Percentiles rank a stretch among this genome's conserved stretches.
phyloP scores from a whole-genome alignment of 2,113 vertebrate species.

The Psittacula cyanocephala region DNA sequence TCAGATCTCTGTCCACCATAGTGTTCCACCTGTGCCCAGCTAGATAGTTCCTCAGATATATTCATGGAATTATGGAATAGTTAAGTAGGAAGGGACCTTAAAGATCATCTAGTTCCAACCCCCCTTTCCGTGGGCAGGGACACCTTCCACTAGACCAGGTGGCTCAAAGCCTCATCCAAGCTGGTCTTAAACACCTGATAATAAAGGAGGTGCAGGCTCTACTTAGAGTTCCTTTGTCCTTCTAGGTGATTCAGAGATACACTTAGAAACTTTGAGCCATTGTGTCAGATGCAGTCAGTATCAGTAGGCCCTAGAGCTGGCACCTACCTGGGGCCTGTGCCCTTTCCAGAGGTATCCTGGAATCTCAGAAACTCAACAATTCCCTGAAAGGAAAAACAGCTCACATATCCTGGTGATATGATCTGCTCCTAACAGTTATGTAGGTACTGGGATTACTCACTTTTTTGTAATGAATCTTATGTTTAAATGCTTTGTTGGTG shows the following conservation, averaged over 20 bases:
- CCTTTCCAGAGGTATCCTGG: background rate
- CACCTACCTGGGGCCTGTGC: fast-evolving
- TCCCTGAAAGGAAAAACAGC: background rate
- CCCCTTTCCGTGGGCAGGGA: too few relatives aligned
- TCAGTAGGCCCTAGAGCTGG: background rate
- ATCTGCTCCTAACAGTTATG: background rate
- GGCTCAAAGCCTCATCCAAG: background rate
- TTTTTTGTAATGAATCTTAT: background rate
- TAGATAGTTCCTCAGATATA: background rate
- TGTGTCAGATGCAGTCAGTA: fast-evolving
- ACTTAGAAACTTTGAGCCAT: background rate
- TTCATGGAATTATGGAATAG: background rate
- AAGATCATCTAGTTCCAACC: too few relatives aligned
- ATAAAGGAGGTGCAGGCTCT: background rate
- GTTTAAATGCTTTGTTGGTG: background rate
- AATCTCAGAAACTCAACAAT: background rate
- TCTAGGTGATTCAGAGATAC: background rate
- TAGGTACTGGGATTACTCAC: background rate
- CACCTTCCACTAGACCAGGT: too few relatives aligned
- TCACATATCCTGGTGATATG: background rate
- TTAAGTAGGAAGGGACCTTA: too few relatives aligned
- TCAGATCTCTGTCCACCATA: too few relatives aligned
- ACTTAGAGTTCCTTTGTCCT: background rate
- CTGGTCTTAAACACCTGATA: background rate
- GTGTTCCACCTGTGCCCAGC: background rate